A percentile compares a stretch with the other conserved stretches of the same genome.
Conservation (phyloP, 2,113 vertebrate genomes). For the Gambusia affinis region DNA sequence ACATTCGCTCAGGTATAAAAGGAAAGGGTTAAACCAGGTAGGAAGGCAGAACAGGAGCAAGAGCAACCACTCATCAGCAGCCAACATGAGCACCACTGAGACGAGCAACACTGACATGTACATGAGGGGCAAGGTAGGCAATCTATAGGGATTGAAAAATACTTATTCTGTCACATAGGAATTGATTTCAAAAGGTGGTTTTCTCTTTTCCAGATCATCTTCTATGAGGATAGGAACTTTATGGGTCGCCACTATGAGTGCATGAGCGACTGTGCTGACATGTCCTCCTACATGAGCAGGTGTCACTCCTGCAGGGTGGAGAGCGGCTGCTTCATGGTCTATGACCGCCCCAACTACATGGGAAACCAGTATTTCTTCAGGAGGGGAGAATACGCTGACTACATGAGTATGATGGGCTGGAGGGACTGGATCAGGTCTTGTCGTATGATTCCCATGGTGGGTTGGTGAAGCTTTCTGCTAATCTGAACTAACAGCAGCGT, state of each 20-base stretch:
- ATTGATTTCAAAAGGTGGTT: too few species aligned
- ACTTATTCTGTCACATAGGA: too few species aligned
- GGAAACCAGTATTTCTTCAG: conserved; percentile 57
- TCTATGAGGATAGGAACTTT: conserved; percentile 80
- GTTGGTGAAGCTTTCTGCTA: too few species aligned
- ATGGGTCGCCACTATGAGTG: conserved; percentile 77
- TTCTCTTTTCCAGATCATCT: conserved; percentile 58
- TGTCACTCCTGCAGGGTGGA: conserved; percentile 66
- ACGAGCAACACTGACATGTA: conserved; percentile 51
- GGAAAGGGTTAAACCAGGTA: conserved; percentile 62
- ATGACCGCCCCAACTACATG: conserved; percentile 77
- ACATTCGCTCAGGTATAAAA: conserved; percentile 63
- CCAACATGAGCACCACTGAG: conserved; percentile 39
- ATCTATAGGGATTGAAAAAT: background rate
- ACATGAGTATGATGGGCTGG: conserved; percentile 60
- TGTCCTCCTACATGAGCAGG: conserved; percentile 62
- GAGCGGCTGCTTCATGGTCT: conserved; percentile 75
- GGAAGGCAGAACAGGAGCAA: conserved; percentile 37
- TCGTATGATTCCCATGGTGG: too few species aligned
- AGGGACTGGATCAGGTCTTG: too few species aligned
- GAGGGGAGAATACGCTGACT: conserved; percentile 56
- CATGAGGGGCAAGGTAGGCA: conserved; percentile 70
- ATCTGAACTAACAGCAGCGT: too few species aligned
- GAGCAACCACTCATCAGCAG: conserved; percentile 34
- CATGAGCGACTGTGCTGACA: conserved; percentile 73